Base-by-base conservation (phyloP, 2,888 invertebrate species). In the Aromia moschata region DNA sequence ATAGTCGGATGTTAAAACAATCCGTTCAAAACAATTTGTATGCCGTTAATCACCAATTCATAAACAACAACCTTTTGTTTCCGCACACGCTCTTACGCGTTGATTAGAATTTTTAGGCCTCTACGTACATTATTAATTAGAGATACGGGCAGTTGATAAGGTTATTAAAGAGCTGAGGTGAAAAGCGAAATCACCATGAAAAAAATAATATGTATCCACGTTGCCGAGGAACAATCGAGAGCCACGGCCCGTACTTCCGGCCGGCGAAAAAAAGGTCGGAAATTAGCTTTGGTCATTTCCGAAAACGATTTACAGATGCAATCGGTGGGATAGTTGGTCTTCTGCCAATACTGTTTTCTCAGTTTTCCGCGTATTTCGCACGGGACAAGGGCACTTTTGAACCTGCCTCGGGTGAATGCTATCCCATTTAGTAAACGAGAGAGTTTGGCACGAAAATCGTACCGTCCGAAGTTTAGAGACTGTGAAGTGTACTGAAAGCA, bases 181-280 rank as follows among this genome's bases (percentile, higher is more conserved):
- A 31, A 55, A 60, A 56, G 12, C 16, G 16, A 37, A 56, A 58
- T 43, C 43, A 44, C 43, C 53, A 55, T 40, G 54, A 58, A 58
- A 51, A 30, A 51, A 30, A 52, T 45, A 54, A 45, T 47, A 49
- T 54, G 25, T 25, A 57, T 60, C 58, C 54, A 56, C 56, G 44
- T 65, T 63, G 61, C 61, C 55, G 56, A 65, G 64, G 41, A 46
- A 59, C 60, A 64, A 70, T 67, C 60, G 59, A 56, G 60, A 64
- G 40, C 38, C 69, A 64, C 56, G 43, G 30, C 43, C 61, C 69
- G 62, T 67, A 60, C 58, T 70, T 70, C 67, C 67, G 65, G 37
- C 55, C 30, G 57, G 51, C 46, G 37, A 56, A 41, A n/a, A n/a
- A n/a, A n/a, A 57, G 43, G 18, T 45, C 45, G 63, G 63, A 55